Conservation (phyloP, 35 echinoderm and acorn worm species). For the Anneissia japonica region DNA sequence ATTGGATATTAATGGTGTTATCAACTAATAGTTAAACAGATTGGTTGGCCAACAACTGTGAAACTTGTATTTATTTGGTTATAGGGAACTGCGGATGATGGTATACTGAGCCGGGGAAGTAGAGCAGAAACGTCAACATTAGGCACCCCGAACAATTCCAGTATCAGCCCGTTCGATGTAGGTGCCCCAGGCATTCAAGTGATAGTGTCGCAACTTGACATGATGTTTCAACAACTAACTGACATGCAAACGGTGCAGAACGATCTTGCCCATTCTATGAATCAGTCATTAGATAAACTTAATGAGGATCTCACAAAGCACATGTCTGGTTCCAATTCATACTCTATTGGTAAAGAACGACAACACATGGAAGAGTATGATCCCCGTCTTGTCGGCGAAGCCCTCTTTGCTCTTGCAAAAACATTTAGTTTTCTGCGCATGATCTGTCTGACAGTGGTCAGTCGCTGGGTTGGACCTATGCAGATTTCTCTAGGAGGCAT, state of each 20-base stretch:
- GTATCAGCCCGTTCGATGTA: neutral
- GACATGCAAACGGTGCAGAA: neutral
- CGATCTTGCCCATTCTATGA: conserved; percentile 9
- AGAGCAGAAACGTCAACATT: neutral
- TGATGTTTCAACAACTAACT: conserved; percentile 15
- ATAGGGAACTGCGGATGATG: too few species aligned
- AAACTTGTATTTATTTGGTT: too few species aligned
- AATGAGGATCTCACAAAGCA: neutral
- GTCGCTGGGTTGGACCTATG: conserved; percentile 93
- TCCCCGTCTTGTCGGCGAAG: conserved; percentile 75
- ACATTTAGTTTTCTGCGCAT: conserved; percentile 90
- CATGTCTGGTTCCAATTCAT: neutral
- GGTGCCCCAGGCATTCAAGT: neutral
- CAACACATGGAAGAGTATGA: conserved; percentile 41
- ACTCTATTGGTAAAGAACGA: conserved; percentile 8
- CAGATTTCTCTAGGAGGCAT: conserved; percentile 97
- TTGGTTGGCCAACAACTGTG: too few species aligned
- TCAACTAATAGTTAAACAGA: too few species aligned
- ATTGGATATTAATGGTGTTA: too few species aligned
- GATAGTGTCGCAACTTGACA: conserved; percentile 8
- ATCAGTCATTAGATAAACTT: conserved; percentile 2
- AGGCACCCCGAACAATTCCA: conserved; percentile 22
- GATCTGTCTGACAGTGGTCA: conserved; percentile 87
- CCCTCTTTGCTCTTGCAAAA: conserved; percentile 85
- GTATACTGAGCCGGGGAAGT: neutral